phyloP scores from a whole-genome alignment of 2,888 invertebrate genomes.

The Caenorhabditis wallacei region DNA sequence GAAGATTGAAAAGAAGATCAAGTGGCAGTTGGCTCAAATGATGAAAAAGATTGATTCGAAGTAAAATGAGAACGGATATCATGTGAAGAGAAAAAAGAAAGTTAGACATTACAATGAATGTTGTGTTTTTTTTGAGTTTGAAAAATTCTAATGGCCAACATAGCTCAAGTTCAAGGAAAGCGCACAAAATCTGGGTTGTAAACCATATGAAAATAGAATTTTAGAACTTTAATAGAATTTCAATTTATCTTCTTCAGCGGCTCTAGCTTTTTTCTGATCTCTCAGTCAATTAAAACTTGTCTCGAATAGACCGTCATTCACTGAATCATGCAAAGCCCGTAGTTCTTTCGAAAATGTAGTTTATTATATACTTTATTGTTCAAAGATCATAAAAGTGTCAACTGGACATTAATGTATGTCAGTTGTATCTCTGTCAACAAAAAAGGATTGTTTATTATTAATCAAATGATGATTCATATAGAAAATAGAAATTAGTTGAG shows the following conservation, averaged over 20 bases:
- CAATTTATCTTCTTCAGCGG: no score
- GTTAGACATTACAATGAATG: background rate
- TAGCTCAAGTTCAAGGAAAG: no score
- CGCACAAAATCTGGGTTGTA: no score
- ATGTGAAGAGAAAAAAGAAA: background rate
- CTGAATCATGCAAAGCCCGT: no score
- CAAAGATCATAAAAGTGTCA: background rate
- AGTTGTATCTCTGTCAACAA: background rate
- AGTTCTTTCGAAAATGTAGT: background rate
- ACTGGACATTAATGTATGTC: background rate
- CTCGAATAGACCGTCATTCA: no score
- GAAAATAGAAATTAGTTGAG: conserved; percentile 34
- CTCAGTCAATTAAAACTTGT: no score
- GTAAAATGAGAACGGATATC: background rate
- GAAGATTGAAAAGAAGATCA: background rate
- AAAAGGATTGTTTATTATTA: background rate
- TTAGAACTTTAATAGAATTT: no score
- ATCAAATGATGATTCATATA: background rate
- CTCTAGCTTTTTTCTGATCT: no score
- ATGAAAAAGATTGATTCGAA: background rate
- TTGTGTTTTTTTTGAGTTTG: background rate
- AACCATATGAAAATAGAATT: no score
- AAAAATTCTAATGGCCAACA: background rate
- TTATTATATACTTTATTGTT: background rate
- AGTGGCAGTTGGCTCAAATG: background rate